Evolutionary conservation across 2,797 vertebrate species (phyloP), one percentile per base, ranked within the genome.

Genomic region (Lepus townsendii): DNA sequence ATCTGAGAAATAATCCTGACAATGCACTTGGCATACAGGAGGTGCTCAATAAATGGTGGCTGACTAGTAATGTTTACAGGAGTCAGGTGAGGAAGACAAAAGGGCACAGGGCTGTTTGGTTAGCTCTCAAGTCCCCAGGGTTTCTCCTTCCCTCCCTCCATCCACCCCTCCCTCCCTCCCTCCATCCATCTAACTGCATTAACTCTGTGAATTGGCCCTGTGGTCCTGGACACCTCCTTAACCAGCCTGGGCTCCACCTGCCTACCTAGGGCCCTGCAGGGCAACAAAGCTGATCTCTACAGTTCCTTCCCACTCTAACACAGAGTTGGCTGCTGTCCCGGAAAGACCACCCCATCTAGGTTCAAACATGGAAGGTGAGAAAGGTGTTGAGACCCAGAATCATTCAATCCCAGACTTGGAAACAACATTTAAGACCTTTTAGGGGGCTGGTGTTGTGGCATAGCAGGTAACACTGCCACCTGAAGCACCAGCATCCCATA

Each of bases 201-300:
- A 17, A 92, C 38, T 82, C 38, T 89, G 66, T 2, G 26, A 42
- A 32, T 52, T 88, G 62, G 17, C 47, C 38, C 27, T 19, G 11
- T n/a, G 13, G 27, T 52, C 62, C 82, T n/a, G 32, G 57, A 52
- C 24, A 78, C 22, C 5, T 11, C 13, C 52, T 35, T 75, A 69
- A 50, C 52, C 54, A 57, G 54, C 30, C 35, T 54, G 14, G 19
- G 12, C 19, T 35, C 52, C 30, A 1, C 19, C 35, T 83, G 71
- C 62, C 42, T 54, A 72, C 6, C 10, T 63, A 66, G 20, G 3
- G 26, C 27, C 27, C 5, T 26, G 65, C 14, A 60, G 68, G 73
- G 22, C 0, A 4, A 10, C 0, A 0, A 22, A 57, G 10, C n/a
- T 20, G 7, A 72, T 63, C 35, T 42, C 35, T 22, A n/a, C 0